Base-by-base conservation (phyloP, 2,797 vertebrate species). In the Acomys russatus region DNA sequence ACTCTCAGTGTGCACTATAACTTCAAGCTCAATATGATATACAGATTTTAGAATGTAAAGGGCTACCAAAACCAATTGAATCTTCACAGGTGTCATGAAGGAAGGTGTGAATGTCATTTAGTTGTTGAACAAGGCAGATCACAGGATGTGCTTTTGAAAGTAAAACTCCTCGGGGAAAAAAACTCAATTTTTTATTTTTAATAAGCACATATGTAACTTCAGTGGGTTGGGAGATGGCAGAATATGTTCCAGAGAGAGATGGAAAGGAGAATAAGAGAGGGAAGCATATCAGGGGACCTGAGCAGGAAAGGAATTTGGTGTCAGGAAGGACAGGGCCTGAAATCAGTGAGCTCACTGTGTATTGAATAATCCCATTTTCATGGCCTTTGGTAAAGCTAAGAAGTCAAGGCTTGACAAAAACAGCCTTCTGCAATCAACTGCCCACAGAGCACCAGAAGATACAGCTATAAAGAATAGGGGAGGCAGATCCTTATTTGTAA, bases 151-250 rank as follows among this genome's bases (percentile, higher is more conserved):
- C 44, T 44, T 44, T 44, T 44, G 44, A 78, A 79, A 70, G 82
- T 38, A 10, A 95, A 71, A 68, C n/a, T 68, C 35, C 33, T 61
- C 8, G 85, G 35, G 25, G 64, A 17, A 28, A 76, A 85, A 91
- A 5, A 82, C 18, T 56, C 0, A 63, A 23, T 66, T 15, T 88
- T 51, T 63, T 61, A 44, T 88, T 95, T 92, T 56, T 77, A 94
- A 84, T 84, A 92, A 87, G 56, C 44, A 88, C 70, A 89, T 84
- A 82, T 74, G 20, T 86, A 87, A 88, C n/a, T 28, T 70, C n/a
- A 61, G 18, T 80, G 44, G 6, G 1, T 85, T 85, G 28, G 17
- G 1, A 86, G 35, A 15, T n/a, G 25, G 10, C 9, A 71, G 80
- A 88, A 61, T 90, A 71, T 68, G 2, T n/a, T 91, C 38, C 11